Evolutionary conservation across 2,113 vertebrate species (phyloP).

Genomic region (Peromyscus polionotus): DNA sequence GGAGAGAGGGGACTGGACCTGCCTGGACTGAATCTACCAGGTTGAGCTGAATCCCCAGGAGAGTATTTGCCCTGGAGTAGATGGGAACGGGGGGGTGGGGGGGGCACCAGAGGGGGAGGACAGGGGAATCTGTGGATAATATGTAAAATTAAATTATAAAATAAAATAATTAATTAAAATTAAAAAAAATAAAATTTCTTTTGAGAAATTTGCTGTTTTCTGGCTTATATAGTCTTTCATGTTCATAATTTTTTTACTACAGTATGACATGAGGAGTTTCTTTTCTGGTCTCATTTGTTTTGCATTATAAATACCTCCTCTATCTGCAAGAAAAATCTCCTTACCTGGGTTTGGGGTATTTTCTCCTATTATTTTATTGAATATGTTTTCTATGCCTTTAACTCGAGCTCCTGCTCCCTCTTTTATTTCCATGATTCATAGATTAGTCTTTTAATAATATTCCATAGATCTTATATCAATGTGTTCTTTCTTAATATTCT

Average conservation of each 20-base stretch:
- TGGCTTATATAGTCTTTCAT: neutral
- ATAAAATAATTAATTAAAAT: too few relatives aligned
- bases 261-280: neutral
- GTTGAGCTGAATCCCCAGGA: too few relatives aligned
- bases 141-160: too few relatives aligned
- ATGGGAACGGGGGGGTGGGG: too few relatives aligned
- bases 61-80: too few relatives aligned
- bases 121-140: too few relatives aligned
- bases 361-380: neutral
- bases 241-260: neutral
- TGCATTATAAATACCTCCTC: neutral
- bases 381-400: neutral
- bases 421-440: neutral
- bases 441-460: neutral
- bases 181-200: too few relatives aligned
- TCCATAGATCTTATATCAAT: neutral
- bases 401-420: neutral
- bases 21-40: too few relatives aligned
- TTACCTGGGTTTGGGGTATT: neutral
- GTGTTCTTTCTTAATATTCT: neutral
- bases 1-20: too few relatives aligned
- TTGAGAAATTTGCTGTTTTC: neutral
- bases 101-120: too few relatives aligned
- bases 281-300: neutral
- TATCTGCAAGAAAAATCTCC: neutral